Conservation (phyloP, 2,797 vertebrate species). For the Tapirus indicus region DNA sequence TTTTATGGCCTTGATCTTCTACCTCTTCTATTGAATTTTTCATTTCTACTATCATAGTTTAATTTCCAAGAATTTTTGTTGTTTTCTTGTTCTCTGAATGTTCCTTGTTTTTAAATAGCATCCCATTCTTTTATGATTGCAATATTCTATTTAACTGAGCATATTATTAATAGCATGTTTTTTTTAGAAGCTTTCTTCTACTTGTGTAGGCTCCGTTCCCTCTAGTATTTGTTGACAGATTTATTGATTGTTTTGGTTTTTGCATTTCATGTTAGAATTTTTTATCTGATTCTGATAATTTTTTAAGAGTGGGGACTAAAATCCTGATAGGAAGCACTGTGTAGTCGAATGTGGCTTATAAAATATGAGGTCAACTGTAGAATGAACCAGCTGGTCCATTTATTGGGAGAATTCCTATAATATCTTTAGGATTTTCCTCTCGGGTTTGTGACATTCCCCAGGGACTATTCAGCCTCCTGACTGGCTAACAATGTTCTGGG, state of each 20-base stretch:
- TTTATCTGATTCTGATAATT: neutral
- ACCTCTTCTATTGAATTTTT: neutral
- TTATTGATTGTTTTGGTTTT: slow-evolving; percentile 5
- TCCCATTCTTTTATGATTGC: neutral
- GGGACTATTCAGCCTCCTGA: neutral
- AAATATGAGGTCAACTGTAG: neutral
- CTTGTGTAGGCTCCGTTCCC: neutral
- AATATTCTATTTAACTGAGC: neutral
- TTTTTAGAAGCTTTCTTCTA: neutral
- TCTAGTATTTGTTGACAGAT: neutral
- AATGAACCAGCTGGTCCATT: neutral
- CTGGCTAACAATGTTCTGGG: neutral
- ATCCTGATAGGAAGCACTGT: neutral
- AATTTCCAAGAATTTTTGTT: neutral
- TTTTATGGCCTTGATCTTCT: neutral
- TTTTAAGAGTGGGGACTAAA: neutral
- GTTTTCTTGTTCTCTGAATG: slow-evolving; percentile 9
- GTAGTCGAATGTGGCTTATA: neutral
- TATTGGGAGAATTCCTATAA: neutral
- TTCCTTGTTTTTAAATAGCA: neutral
- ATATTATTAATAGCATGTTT: neutral
- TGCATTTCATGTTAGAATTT: neutral
- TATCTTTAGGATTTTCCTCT: neutral
- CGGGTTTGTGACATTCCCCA: neutral
- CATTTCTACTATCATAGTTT: neutral